Evolutionary conservation across 2,113 vertebrate genomes (phyloP).

Genomic region (Sebastes schlegelii): DNA sequence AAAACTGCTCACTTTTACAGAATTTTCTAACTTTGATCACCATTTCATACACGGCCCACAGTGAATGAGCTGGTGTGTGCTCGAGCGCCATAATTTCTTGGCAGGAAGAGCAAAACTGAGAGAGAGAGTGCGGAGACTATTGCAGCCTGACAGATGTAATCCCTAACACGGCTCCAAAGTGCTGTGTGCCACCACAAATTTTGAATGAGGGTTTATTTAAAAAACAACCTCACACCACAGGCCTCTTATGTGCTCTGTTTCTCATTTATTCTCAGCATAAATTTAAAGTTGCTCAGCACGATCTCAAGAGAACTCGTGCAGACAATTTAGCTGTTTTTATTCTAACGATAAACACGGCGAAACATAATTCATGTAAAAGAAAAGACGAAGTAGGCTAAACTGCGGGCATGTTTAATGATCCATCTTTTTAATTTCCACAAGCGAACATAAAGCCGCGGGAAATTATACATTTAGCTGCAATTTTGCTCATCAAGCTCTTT

Average conservation of each 20-base stretch:
- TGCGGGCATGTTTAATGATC: conserved; percentile 23
- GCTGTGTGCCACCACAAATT: conserved; percentile 72
- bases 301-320: conserved; percentile 23
- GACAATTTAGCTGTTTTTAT: conserved; percentile 33
- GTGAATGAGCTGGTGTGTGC: conserved; percentile 58
- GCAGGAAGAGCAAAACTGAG: conserved; percentile 38
- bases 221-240: conserved; percentile 78
- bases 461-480: conserved; percentile 3
- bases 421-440: conserved; percentile 34
- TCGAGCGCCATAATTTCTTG: conserved; percentile 50
- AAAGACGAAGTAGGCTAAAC: conserved; percentile 21
- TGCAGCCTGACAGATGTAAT: conserved; percentile 77
- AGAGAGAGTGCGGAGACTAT: conserved; percentile 38
- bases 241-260: conserved; percentile 67
- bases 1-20: conserved; percentile 56
- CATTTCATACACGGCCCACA: conserved; percentile 33
- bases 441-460: background rate
- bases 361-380: conserved; percentile 7
- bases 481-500: conserved; percentile 8
- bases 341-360: conserved; percentile 25
- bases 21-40: conserved; percentile 68
- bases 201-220: conserved; percentile 69
- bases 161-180: conserved; percentile 71
- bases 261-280: conserved; percentile 66
- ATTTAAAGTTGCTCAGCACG: conserved; percentile 41